Evolutionary conservation across 2,113 vertebrate genomes (phyloP), one percentile per base, ranked within the genome.

Genomic region (Motacilla tschutschensis): DNA sequence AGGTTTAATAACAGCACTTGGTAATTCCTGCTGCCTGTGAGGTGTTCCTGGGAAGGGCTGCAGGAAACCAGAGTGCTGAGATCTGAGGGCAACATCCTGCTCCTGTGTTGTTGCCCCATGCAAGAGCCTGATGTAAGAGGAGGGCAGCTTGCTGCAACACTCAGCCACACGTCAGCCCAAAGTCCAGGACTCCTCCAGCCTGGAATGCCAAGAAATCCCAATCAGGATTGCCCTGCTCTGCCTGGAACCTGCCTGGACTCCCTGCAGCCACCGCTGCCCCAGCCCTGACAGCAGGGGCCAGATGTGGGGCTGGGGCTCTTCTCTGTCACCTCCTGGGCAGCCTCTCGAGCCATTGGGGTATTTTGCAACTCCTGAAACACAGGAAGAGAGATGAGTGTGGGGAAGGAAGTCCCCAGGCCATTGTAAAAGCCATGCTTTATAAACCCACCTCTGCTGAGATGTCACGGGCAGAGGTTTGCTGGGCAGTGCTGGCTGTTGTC

Each of bases 221-320:
- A 3, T 6, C 17, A 21, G 79, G 15, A 43, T 33, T 57, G 63
- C 41, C 19, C 55, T 36, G 65, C 60, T 80, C 36, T 47, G 48
- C 35, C 47, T 86, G 33, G 5, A 28, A 19, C 1, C 0, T 8
- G 19, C 31, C 47, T 3, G 0, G 40, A 10, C 0, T 0, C 35
- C 59, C 85, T 43, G 53, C 43, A 41, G 28, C 33, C 0, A 0
- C 17, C 0, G 0, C 2, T 17, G 25, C 14, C 33, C 0, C 4
- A 73, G 35, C 40, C 29, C 46, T 1, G 7, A 7, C 20, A 60
- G 21, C 54, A 63, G n/a, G 43, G 58, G 38, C 10, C 13, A 38
- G 33, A 36, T 12, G 70, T 26, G 48, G 24, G 50, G 46, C 29
- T 62, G 5, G 6, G 66, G 46, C 62, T 72, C 48, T 72, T 28